These are phyloP conservation scores for Symphodus melops DNA, from an alignment of 2,113 vertebrate species.

Conservation along the genomic window DNA sequence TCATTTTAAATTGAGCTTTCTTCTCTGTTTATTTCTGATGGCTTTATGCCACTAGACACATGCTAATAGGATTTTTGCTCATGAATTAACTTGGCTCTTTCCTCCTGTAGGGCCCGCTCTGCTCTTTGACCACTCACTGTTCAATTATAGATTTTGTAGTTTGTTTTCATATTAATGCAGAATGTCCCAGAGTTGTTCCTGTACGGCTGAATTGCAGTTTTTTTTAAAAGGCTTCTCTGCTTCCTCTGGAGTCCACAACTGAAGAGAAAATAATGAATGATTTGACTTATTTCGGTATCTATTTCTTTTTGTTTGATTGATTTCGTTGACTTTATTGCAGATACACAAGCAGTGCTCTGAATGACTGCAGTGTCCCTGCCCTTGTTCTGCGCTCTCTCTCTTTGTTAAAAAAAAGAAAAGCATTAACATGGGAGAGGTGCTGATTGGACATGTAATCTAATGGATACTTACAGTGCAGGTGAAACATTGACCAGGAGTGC, in stretches of 20 bases:
- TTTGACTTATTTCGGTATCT: background rate
- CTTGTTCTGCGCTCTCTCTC: conserved; percentile 46
- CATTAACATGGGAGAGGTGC: conserved; percentile 11
- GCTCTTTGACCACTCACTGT: conserved; percentile 73
- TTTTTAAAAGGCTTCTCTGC: conserved; percentile 23
- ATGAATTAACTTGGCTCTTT: conserved; percentile 75
- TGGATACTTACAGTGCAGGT: too few relatives aligned
- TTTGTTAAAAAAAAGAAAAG: too few relatives aligned
- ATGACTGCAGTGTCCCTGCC: conserved; percentile 38
- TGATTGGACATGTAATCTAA: conserved; percentile 2
- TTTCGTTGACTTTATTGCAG: conserved; percentile 7
- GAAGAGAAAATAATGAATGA: conserved; percentile 6
- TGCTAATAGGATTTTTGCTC: conserved; percentile 80
- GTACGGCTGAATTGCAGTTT: conserved; percentile 23
- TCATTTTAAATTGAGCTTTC: conserved; percentile 69
- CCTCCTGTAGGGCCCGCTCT: conserved; percentile 64
- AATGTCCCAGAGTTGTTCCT: conserved; percentile 46
- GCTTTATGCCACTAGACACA: conserved; percentile 77
- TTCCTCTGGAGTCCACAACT: conserved; percentile 17
- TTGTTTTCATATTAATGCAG: conserved; percentile 58
- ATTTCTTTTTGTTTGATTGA: background rate
- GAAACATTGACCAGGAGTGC: too few relatives aligned
- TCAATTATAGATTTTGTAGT: conserved; percentile 52
- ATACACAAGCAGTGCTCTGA: background rate
- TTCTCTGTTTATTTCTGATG: conserved; percentile 77